phyloP scores from a whole-genome alignment of 2,797 vertebrate genomes.

The Balearica regulorum region DNA sequence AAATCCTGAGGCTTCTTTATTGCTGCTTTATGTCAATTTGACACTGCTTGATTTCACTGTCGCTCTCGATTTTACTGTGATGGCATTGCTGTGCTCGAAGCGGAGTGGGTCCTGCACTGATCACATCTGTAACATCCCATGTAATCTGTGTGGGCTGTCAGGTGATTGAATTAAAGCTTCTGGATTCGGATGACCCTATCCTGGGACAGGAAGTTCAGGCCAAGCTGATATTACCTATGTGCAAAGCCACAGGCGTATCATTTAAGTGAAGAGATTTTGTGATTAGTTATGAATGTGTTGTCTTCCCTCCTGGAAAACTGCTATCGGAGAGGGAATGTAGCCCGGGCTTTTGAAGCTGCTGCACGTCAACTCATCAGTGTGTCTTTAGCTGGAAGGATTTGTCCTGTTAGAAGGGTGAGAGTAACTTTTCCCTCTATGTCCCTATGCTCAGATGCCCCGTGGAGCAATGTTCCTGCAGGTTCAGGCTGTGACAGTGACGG shows the following conservation, averaged over 20 bases:
- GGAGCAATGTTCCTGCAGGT: background rate
- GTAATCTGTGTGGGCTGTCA: background rate
- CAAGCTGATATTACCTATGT: background rate
- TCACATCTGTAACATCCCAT: background rate
- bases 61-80: background rate
- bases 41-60: constrained; percentile 1
- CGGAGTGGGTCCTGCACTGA: background rate
- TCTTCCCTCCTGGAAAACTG: background rate
- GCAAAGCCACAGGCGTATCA: background rate
- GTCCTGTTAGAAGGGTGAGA: background rate
- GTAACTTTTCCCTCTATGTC: background rate
- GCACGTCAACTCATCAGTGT: background rate
- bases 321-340: background rate
- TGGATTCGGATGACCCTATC: background rate
- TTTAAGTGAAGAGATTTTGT: background rate
- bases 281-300: background rate
- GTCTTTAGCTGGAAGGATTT: background rate
- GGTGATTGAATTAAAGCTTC: background rate
- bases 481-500: background rate
- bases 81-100: background rate
- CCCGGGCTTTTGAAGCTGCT: background rate
- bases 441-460: background rate
- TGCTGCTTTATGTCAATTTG: constrained; percentile 35
- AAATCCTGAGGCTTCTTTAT: constrained; percentile 31
- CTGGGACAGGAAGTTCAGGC: background rate